Evolutionary conservation across 1,140 invertebrate species (phyloP), one percentile per base, ranked within the genome.

Genomic region (Zaprionus lachaisei): DNA sequence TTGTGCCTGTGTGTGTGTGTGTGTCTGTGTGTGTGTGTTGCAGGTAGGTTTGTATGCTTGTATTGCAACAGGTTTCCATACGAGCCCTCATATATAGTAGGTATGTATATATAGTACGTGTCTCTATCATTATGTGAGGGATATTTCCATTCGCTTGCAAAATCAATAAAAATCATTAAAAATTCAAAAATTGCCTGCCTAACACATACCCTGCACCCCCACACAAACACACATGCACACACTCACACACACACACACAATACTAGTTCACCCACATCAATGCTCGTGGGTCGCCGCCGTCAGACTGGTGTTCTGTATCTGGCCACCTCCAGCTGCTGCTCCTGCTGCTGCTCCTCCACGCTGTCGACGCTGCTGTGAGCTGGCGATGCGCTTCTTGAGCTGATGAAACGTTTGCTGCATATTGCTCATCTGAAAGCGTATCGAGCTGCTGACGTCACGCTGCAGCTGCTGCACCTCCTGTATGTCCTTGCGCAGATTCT

Each of bases 401-500:
- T 91, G 80, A 28, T 91, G 82, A 55, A 92, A 93, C 9, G 92
- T 93, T 49, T 91, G 84, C 66, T 92, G 85, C 92, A 93, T 93
- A 63, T 61, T 80, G 55, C 82, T 79, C 92, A 93, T 92, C 37
- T 93, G 91, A 77, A 80, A 92, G 56, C 90, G 91, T 60, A 95
- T 93, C 12, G 94, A 94, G 80, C 93, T 94, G 37, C 94, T 94
- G 67, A 95, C 92, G 91, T 95, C 94, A 78, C 94, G 94, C 76
- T 95, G 94, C 57, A 95, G 81, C 73, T 94, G 94, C 61, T 95
- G 94, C 75, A 95, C 93, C 72, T 95, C 94, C 47, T 93, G 92
- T 72, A 95, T 94, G 84, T 95, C 94, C 91, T 94, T 93, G 56
- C 94, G 93, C 51, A 95, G 85, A 22, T 93, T 94, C 79, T 94